Conservation (phyloP, 2,113 vertebrate species). For the Halichoeres trimaculatus region DNA sequence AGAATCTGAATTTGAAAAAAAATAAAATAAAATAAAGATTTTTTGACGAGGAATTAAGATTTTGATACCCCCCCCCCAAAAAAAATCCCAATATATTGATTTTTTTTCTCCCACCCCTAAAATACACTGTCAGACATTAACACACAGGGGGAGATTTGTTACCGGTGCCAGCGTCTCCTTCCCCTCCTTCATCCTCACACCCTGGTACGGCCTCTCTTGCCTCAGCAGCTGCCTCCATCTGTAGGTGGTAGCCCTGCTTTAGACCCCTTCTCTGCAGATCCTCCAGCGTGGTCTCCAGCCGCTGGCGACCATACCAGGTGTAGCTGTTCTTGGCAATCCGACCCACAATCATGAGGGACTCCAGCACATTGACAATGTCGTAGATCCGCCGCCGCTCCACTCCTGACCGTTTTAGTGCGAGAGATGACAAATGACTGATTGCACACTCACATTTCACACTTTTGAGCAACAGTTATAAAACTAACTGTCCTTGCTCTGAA, state of each 20-base stretch:
- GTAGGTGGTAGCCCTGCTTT: conserved; percentile 88
- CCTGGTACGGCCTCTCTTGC: conserved; percentile 65
- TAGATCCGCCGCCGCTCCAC: conserved; percentile 95
- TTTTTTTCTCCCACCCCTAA: too few relatives aligned
- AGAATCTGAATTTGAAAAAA: too few relatives aligned
- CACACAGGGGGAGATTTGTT: conserved; percentile 37
- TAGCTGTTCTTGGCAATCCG: conserved; percentile 96
- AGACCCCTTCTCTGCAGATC: conserved; percentile 86
- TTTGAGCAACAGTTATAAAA: too few relatives aligned
- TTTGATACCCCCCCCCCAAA: too few relatives aligned
- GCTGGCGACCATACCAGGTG: conserved; percentile 89
- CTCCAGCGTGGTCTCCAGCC: conserved; percentile 86
- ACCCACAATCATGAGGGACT: conserved; percentile 91
- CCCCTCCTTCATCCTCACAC: conserved; percentile 69
- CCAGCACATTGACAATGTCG: conserved; percentile 94
- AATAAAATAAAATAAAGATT: too few relatives aligned
- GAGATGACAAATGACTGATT: not conserved
- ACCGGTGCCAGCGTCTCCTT: conserved; percentile 83
- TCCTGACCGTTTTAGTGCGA: conserved; percentile 72
- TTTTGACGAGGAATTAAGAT: too few relatives aligned
- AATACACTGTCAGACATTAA: too few relatives aligned
- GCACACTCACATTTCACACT: not conserved
- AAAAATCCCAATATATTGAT: too few relatives aligned
- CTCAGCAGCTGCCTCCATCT: conserved; percentile 83
- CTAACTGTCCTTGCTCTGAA: not conserved